phyloP scores from a whole-genome alignment of 2,113 vertebrate genomes.

The Microtus montanus region DNA sequence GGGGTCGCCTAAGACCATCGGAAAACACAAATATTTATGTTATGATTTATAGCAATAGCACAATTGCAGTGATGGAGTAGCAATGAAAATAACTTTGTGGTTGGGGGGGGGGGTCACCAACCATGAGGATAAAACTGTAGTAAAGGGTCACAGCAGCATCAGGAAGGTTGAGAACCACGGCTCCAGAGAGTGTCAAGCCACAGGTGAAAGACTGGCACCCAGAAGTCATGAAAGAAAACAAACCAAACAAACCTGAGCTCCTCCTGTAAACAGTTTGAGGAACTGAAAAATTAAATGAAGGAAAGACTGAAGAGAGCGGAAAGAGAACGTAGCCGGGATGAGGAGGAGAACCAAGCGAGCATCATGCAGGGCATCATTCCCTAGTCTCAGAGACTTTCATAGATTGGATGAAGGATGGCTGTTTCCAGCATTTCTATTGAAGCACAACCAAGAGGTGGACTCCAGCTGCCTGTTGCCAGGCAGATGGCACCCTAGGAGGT shows the following conservation, averaged over 20 bases:
- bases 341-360: background rate
- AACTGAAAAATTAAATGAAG: slow-evolving; percentile 53
- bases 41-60: background rate
- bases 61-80: background rate
- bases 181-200: background rate
- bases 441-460: slow-evolving; percentile 47
- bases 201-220: slow-evolving; percentile 1
- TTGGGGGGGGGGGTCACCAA: background rate
- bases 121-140: background rate
- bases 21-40: background rate
- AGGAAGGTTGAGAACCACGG: background rate
- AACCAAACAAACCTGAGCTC: slow-evolving; percentile 15
- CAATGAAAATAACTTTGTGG: background rate
- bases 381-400: slow-evolving; percentile 12
- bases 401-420: background rate
- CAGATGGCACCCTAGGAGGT: slow-evolving; percentile 32
- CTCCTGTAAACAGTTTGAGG: background rate
- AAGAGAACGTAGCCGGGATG: background rate
- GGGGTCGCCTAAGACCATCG: background rate
- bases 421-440: slow-evolving; percentile 40
- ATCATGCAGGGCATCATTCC: background rate
- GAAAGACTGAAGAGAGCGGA: slow-evolving; percentile 16
- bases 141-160: fast-evolving
- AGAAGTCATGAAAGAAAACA: slow-evolving; percentile 47
- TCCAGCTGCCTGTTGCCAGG: slow-evolving; percentile 48